Conservation (phyloP, 2,113 vertebrate genomes). For the Macquaria australasica region DNA sequence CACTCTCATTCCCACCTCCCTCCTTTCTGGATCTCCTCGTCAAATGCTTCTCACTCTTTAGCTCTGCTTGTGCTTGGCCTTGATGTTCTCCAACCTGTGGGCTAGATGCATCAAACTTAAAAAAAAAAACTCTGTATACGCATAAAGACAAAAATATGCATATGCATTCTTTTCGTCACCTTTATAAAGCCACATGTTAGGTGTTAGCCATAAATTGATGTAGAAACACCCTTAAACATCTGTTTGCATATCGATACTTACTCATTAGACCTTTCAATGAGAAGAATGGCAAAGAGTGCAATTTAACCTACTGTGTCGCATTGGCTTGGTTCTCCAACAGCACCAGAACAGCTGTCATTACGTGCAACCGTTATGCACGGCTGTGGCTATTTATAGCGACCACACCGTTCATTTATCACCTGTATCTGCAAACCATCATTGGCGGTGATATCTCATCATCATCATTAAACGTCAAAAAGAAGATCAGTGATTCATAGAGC, state of each 20-base stretch:
- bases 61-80: slow-evolving; percentile 74
- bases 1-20: background rate
- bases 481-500: background rate
- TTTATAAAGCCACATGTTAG: background rate
- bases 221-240: background rate
- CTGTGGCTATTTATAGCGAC: background rate
- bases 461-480: background rate
- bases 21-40: slow-evolving; percentile 10
- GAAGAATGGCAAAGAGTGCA: background rate
- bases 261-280: background rate
- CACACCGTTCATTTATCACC: background rate
- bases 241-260: background rate
- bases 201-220: background rate
- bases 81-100: slow-evolving; percentile 48
- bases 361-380: background rate
- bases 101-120: slow-evolving; percentile 3
- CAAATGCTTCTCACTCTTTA: slow-evolving; percentile 46
- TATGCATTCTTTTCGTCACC: background rate
- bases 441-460: no score
- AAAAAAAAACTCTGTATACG: background rate
- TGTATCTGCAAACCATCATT: background rate
- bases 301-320: background rate
- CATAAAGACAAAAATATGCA: background rate
- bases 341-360: background rate
- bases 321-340: background rate